Evolutionary conservation across 2,113 vertebrate species (phyloP).

Genomic region (Hydrochoerus hydrochaeris): DNA sequence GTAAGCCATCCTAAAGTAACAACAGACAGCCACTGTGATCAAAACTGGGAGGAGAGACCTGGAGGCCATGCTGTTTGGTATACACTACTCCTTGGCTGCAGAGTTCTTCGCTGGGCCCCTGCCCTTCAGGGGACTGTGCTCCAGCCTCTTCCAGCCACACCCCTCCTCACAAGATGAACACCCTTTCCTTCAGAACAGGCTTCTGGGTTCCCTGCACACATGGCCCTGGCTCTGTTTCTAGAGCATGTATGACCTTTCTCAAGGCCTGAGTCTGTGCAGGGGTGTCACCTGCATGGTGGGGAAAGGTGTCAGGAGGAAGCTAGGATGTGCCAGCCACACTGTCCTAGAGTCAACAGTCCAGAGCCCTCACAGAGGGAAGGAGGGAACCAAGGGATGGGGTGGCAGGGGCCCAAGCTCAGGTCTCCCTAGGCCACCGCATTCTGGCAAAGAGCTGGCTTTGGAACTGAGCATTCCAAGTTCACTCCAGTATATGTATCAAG

Average conservation of each 20-base stretch:
- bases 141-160: not conserved
- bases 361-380: not conserved
- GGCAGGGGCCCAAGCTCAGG: not conserved
- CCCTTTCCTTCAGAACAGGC: not conserved
- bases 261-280: not conserved
- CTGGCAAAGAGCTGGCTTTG: too few species aligned
- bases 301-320: not conserved
- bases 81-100: not conserved
- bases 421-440: not conserved
- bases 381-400: fast-evolving
- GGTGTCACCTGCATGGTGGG: not conserved
- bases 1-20: constrained; percentile 36
- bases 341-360: not conserved
- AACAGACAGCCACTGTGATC: not conserved
- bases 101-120: not conserved
- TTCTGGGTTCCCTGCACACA: not conserved
- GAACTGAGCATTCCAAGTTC: not conserved
- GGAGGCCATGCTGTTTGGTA: not conserved
- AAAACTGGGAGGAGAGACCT: constrained; percentile 1
- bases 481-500: not conserved
- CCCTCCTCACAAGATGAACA: fast-evolving
- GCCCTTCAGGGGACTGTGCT: not conserved
- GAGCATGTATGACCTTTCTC: not conserved
- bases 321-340: not conserved
- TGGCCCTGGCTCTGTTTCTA: not conserved